Evolutionary conservation across 2,888 invertebrate species (phyloP), one percentile per base, ranked within the genome.

Genomic region (Emmelina monodactyla): DNA sequence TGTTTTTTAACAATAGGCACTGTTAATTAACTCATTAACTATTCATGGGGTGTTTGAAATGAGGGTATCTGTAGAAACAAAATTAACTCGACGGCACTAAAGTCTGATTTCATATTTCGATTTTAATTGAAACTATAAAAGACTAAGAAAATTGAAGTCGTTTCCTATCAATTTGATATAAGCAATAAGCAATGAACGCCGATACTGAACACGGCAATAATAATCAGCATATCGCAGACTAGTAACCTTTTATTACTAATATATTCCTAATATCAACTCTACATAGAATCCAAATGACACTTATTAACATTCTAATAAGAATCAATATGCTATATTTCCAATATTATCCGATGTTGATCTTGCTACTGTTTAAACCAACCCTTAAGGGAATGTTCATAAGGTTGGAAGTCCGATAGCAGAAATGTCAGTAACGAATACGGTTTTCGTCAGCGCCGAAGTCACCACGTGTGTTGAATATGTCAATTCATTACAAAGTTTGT

Each of bases 401-500:
- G 3, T 35, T 29, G 37, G 42, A 45, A 47, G 45, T 49, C 49
- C 47, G 53, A 53, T 46, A 48, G 48, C 42, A 47, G 28, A 39
- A 31, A 33, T 32, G 40, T 38, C 39, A 54, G n/a, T n/a, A n/a
- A n/a, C n/a, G n/a, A n/a, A n/a, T n/a, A n/a, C n/a, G 34, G 51
- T 50, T 40, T 41, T 52, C 47, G 11, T 25, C 25, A 11, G 25
- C 4, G 25, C 25, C n/a, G n/a, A n/a, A n/a, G 25, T 10, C n/a
- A 59, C 55, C 78, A 76, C 73, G 73, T 78, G 78, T 71, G 63
- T 55, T 55, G 76, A 76, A 78, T 78, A 72, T 69, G 72, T 76
- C 78, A 78, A 76, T 78, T 75, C 72, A 76, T 78, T 76, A 78
- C 64, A 72, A 76, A 78, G 71, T 78, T 78, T 68, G 70, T 71